These are phyloP conservation scores for Onychostoma macrolepis DNA, from an alignment of 2,113 vertebrate genomes.

Conservation along the genomic window DNA sequence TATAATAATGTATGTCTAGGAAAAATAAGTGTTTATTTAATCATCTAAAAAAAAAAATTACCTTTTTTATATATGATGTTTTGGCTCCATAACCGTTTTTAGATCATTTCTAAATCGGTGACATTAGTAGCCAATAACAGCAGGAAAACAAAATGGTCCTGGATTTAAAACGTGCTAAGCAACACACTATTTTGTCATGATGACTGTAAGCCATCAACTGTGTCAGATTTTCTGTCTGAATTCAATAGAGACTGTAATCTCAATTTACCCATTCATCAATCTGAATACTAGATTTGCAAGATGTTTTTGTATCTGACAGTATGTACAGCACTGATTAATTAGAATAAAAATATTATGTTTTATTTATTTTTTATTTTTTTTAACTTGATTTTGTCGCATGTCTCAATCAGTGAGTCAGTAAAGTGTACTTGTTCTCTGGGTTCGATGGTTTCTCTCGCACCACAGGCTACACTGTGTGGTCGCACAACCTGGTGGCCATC, in stretches of 20 bases:
- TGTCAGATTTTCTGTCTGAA: neutral
- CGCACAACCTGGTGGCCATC: slow-evolving; percentile 97
- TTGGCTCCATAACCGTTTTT: neutral
- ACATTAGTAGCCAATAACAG: neutral
- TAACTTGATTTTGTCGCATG: neutral
- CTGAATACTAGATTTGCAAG: neutral
- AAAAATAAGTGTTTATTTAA: too few species aligned
- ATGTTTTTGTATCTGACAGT: neutral
- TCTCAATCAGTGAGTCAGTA: too few species aligned
- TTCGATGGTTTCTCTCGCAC: neutral
- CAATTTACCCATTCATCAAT: neutral
- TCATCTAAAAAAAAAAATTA: too few species aligned
- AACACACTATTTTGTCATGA: neutral
- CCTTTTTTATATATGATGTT: neutral
- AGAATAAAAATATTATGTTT: too few species aligned
- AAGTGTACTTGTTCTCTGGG: neutral
- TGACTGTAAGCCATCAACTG: neutral
- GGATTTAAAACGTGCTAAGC: neutral
- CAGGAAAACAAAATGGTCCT: neutral
- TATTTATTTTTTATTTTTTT: too few species aligned
- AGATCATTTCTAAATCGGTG: neutral
- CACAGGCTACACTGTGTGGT: slow-evolving; percentile 95
- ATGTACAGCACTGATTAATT: too few species aligned
- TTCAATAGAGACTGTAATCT: neutral
- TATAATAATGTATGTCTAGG: neutral